phyloP scores from a whole-genome alignment of 2,888 invertebrate genomes.

The Platycheirus albimanus region DNA sequence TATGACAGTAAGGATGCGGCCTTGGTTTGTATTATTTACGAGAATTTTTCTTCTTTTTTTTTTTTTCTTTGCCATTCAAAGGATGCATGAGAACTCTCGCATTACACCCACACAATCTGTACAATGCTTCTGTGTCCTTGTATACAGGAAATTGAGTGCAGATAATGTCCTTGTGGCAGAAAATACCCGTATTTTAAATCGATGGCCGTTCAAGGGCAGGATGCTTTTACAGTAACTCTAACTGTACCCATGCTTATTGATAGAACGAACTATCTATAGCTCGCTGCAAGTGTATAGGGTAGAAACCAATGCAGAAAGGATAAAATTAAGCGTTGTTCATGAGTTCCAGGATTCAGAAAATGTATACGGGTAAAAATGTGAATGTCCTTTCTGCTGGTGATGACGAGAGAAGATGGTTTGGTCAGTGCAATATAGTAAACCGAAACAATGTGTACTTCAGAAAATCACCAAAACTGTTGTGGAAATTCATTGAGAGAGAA shows the following conservation, averaged over 20 bases:
- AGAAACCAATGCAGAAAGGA: slow-evolving; percentile 47
- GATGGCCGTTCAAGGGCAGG: slow-evolving; percentile 56
- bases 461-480: slow-evolving; percentile 50
- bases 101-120: neutral
- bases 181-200: slow-evolving; percentile 69
- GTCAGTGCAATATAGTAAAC: slow-evolving; percentile 15
- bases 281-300: neutral
- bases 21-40: neutral
- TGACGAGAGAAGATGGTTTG: slow-evolving; percentile 25
- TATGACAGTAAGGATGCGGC: neutral
- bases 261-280: slow-evolving; percentile 14
- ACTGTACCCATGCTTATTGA: slow-evolving; percentile 57
- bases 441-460: slow-evolving; percentile 49
- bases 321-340: slow-evolving; percentile 58
- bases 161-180: slow-evolving; percentile 75
- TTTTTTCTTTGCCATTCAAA: neutral
- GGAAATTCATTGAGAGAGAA: slow-evolving; percentile 47
- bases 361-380: slow-evolving; percentile 19
- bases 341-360: neutral
- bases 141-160: slow-evolving; percentile 74
- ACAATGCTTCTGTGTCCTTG: slow-evolving; percentile 48
- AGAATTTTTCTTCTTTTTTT: neutral
- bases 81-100: neutral
- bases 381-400: slow-evolving; percentile 9
- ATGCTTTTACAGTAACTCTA: slow-evolving; percentile 54